phyloP scores from a whole-genome alignment of 2,113 vertebrate species.

The Capricornis sumatraensis region DNA sequence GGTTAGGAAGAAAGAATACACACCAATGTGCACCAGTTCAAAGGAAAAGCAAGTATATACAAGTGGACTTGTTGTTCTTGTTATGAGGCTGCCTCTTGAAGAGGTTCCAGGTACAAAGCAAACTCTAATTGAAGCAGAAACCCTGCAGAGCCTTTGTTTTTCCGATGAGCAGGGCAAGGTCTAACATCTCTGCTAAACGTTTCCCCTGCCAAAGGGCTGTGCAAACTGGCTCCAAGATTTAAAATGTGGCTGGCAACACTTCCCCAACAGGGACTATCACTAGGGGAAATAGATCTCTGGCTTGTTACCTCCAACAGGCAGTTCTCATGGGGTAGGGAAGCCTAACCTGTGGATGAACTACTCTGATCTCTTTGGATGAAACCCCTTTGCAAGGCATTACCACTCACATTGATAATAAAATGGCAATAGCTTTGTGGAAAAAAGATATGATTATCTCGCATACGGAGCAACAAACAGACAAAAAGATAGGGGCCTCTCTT shows the following conservation, averaged over 20 bases:
- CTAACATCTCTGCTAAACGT: background rate
- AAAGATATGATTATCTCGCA: background rate
- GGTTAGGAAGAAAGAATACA: background rate
- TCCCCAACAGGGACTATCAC: background rate
- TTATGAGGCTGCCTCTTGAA: background rate
- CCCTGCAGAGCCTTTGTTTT: background rate
- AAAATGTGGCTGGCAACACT: background rate
- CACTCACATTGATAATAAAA: background rate
- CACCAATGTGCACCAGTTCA: background rate
- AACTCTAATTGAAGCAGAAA: background rate
- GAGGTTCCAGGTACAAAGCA: background rate
- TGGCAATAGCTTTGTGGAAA: background rate
- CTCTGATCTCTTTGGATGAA: conserved; percentile 4
- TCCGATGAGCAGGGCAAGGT: background rate
- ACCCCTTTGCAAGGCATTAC: background rate
- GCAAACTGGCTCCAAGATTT: background rate
- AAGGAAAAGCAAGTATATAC: background rate
- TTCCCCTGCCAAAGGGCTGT: background rate
- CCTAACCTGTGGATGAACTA: background rate
- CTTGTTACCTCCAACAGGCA: background rate
- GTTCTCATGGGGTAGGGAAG: background rate
- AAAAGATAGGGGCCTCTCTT: conserved; percentile 4
- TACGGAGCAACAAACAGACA: background rate
- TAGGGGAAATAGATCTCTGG: background rate
- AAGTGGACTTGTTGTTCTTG: background rate